Evolutionary conservation across 2,113 vertebrate genomes (phyloP), one percentile per base, ranked within the genome.

Genomic region (Aegotheles bennettii): DNA sequence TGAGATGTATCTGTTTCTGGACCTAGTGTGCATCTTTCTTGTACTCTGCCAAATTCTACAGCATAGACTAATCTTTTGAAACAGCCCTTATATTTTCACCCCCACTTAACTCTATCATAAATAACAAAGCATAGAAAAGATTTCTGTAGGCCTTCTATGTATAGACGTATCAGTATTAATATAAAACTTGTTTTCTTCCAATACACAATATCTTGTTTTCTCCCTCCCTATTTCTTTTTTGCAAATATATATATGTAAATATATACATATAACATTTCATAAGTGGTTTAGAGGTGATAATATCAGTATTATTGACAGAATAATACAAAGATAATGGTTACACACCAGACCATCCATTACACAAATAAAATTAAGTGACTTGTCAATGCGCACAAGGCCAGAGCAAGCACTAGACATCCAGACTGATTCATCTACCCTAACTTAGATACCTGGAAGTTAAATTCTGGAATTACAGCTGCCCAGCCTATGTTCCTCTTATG

Each of bases 1-100:
- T 6, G 56, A 59, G 43, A 35, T 0, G 0, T 29, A 35, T 12
- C 33, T 50, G 6, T 35, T 54, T 18, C 43, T 17, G 25, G 13
- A 51, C 16, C 33, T 33, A 29, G 24, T 15, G 8, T 6, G 4
- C 18, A 2, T 2, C 3, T 10, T 16, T 50, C 28, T 54, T 18
- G 6, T 5, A 14, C 28, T 53, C 61, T 51, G 20, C 3, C 10
- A 43, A 56, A 28, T 35, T 12, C 38, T 65, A n/a, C 67, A 65
- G 11, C 19, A 40, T 0, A 56, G 16, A 63, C 8, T 20, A 65
- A 67, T 25, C 8, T 26, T 67, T 57, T 81, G 50, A 65, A 92
- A 76, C 7, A 29, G 5, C 4, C 19, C 31, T 60, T 54, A 10
- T 47, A 14, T 51, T 75, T 76, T 69, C 54, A 89, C 24, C 21